phyloP scores from a whole-genome alignment of 2,797 vertebrate genomes.

The Sphenodon punctatus region DNA sequence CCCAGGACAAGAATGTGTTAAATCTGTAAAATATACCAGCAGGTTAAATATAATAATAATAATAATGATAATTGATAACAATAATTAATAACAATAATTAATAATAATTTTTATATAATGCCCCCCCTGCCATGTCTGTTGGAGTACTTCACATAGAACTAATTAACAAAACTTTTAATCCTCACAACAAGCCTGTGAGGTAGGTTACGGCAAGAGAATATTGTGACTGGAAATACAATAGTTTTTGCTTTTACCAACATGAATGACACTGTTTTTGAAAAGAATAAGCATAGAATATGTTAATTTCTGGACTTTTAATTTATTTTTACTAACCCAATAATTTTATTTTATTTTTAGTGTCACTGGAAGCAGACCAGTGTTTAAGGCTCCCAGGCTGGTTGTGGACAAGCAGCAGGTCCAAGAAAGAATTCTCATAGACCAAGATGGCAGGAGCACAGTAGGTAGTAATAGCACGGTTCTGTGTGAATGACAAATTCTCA shows the following conservation, averaged over 20 bases:
- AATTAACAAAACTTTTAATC: too few species aligned
- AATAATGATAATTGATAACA: too few species aligned
- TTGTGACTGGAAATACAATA: not conserved
- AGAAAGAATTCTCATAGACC: conserved; percentile 71
- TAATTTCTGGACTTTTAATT: not conserved
- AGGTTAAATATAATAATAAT: too few species aligned
- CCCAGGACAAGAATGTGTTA: not conserved
- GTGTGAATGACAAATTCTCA: conserved; percentile 57
- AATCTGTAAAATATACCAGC: not conserved
- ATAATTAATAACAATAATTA: too few species aligned
- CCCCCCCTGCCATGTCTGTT: too few species aligned
- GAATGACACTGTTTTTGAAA: not conserved
- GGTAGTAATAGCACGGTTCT: conserved; percentile 48
- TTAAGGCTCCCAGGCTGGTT: conserved; percentile 76
- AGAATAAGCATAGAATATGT: not conserved
- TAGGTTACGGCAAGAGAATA: too few species aligned
- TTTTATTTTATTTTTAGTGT: conserved; percentile 75
- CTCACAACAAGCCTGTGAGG: too few species aligned
- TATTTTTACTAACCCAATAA: conserved; percentile 8
- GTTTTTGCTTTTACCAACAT: not conserved
- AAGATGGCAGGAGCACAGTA: conserved; percentile 63
- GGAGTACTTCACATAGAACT: too few species aligned
- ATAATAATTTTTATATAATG: too few species aligned
- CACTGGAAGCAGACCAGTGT: conserved; percentile 76
- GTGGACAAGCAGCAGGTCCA: conserved; percentile 76